Base-by-base conservation (phyloP, 2,797 vertebrate species). In the Spheniscus humboldti region DNA sequence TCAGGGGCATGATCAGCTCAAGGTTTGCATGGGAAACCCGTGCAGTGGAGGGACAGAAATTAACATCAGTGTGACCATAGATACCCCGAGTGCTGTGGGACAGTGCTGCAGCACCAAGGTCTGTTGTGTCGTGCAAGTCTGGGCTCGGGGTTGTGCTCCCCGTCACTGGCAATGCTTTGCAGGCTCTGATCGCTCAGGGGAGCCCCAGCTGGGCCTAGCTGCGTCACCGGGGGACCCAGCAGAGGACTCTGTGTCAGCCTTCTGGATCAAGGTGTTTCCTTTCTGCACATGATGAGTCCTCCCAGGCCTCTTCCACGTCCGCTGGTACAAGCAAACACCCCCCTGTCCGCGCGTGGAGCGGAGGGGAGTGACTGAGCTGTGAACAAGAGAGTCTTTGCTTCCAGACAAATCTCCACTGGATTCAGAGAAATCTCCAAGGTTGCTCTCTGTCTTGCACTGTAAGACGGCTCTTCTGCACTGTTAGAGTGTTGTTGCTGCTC, bases 301-400 rank as follows among this genome's bases (percentile, higher is more conserved):
- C 72, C 47, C 35, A 35, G 37, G 24, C 6, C 37, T 92, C 10
- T 10, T 68, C 50, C 47, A 10, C 0, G 4, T 39, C 33, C 7
- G 0, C 1, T 39, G 69, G 47, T 50, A 20, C 15, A 4, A 77
- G 13, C 1, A 2, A 74, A 37, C 31, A 9, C 7, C 17, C 60
- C 50, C 10, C 8, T 3, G 7, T 55, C 31, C 68, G 23, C 5
- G 48, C 1, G 5, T 39, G 87, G 84, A 41, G 27, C 0, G 0
- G 30, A n/a, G 24, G 18, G 50, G 27, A 76, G 39, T 11, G 4
- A 39, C 68, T 43, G 85, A 69, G 68, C 47, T 1, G 0, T 6
- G 48, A 30, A 18, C 2, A 7, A n/a, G 35, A 66, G 48, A 57
- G 25, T 33, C 80, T 52, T 37, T 59, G 50, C 16, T 64, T 55